Conservation (phyloP, 2,888 invertebrate species). For the Drosophila robusta region DNA sequence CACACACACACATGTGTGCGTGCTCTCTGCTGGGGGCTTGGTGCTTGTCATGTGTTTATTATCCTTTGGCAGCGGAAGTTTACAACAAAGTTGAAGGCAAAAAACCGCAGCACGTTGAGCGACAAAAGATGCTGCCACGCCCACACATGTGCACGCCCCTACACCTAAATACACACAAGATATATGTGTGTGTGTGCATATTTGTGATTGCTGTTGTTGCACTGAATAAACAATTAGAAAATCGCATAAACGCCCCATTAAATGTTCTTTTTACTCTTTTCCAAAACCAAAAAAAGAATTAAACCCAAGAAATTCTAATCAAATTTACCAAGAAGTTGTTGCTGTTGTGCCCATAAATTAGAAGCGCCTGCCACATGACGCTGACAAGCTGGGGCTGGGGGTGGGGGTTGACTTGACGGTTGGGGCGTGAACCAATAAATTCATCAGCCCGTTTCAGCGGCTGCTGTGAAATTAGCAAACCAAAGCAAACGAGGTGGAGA, state of each 20-base stretch:
- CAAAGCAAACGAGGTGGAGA: background rate
- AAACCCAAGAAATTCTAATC: conserved; percentile 31
- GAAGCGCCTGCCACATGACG: conserved; percentile 56
- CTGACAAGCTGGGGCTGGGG: conserved; percentile 36
- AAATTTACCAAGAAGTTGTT: conserved; percentile 20
- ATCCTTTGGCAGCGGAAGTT: conserved; percentile 74
- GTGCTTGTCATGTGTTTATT: conserved; percentile 73
- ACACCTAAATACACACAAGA: conserved; percentile 14
- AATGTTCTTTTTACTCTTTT: conserved; percentile 49
- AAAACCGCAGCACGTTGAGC: conserved; percentile 51
- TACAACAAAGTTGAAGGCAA: conserved; percentile 58
- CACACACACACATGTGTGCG: conserved; percentile 1
- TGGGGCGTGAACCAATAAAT: conserved; percentile 56
- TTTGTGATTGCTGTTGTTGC: conserved; percentile 54
- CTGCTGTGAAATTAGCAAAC: conserved; percentile 39
- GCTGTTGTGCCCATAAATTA: conserved; percentile 46
- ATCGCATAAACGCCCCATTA: conserved; percentile 75
- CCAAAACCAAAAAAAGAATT: conserved; percentile 3
- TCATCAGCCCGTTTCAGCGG: conserved; percentile 46
- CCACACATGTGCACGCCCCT: conserved; percentile 7
- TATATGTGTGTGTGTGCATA: background rate
- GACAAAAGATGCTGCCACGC: conserved; percentile 64
- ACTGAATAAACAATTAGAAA: conserved; percentile 63
- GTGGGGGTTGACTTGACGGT: background rate
- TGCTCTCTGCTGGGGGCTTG: conserved; percentile 51